A percentile compares a stretch with the other conserved stretches of the same genome.
Conservation (phyloP, 1,140 invertebrate species). For the Danaus melanippus region DNA sequence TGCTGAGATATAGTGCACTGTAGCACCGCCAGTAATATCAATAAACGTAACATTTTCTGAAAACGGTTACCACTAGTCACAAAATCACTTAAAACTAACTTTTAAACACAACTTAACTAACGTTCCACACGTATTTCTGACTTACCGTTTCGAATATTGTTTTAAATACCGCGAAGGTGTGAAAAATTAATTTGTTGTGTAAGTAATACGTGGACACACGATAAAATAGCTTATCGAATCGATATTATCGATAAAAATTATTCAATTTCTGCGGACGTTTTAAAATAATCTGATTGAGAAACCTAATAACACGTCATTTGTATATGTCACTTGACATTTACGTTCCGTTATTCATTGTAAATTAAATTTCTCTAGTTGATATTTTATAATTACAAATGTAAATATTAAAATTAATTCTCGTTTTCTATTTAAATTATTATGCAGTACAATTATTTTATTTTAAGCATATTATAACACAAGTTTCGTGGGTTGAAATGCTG, state of each 20-base stretch:
- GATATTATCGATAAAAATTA: conserved; percentile 35
- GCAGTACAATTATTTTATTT: too few relatives aligned
- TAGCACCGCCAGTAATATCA: conserved; percentile 42
- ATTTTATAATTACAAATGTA: background rate
- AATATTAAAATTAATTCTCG: too few relatives aligned
- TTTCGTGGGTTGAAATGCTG: too few relatives aligned
- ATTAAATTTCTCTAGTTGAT: background rate
- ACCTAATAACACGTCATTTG: conserved; percentile 21
- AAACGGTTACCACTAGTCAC: conserved; percentile 15
- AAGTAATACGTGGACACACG: conserved; percentile 36
- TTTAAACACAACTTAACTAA: conserved; percentile 1
- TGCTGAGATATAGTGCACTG: conserved; percentile 51
- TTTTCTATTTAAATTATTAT: too few relatives aligned
- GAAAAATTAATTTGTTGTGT: conserved; percentile 7
- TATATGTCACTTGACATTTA: conserved; percentile 14
- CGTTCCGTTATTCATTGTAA: conserved; percentile 8
- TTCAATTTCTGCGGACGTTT: conserved; percentile 38
- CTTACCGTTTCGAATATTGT: conserved; percentile 4
- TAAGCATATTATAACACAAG: too few relatives aligned
- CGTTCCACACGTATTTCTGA: conserved; percentile 3
- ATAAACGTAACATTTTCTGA: conserved; percentile 45
- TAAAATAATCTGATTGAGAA: conserved; percentile 27
- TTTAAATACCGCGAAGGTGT: conserved; percentile 1
- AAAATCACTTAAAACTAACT: conserved; percentile 4
- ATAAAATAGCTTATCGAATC: conserved; percentile 37